A percentile compares a stretch with the other conserved stretches of the same genome.
Evolutionary conservation across 1,140 invertebrate species (phyloP).

Genomic region (Hesperophylax magnus): DNA sequence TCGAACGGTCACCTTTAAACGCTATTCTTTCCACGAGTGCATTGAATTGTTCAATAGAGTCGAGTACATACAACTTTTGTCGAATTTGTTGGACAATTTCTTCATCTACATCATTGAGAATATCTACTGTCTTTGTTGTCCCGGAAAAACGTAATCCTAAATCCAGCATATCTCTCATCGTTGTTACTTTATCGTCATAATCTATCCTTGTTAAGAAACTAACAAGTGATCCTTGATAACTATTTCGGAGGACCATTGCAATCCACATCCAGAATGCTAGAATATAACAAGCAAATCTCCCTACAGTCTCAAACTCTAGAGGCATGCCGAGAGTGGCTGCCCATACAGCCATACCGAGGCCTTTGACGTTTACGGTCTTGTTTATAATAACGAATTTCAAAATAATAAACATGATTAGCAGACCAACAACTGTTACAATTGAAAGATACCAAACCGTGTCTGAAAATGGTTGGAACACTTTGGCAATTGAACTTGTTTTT

Average conservation of each 20-base stretch:
- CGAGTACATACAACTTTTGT: slow-evolving; percentile 26
- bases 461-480: slow-evolving; percentile 47
- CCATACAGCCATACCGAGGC: slow-evolving; percentile 44
- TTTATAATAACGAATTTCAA: slow-evolving; percentile 41
- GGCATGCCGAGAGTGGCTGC: slow-evolving; percentile 43
- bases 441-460: slow-evolving; percentile 42
- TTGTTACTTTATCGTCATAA: slow-evolving; percentile 44
- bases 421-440: slow-evolving; percentile 18
- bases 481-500: slow-evolving; percentile 28
- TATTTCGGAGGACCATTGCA: slow-evolving; percentile 51
- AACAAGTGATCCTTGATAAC: slow-evolving; percentile 52
- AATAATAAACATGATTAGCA: slow-evolving; percentile 26
- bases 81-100: slow-evolving; percentile 32
- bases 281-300: slow-evolving; percentile 50
- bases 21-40: slow-evolving; percentile 29
- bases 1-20: neutral
- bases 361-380: slow-evolving; percentile 40
- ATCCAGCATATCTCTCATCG: slow-evolving; percentile 49
- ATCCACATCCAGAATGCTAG: slow-evolving; percentile 54
- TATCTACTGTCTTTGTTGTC: slow-evolving; percentile 4
- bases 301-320: slow-evolving; percentile 30
- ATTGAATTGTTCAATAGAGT: slow-evolving; percentile 30
- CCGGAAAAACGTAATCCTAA: slow-evolving; percentile 45
- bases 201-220: slow-evolving; percentile 48
- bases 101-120: slow-evolving; percentile 44